Percentiles rank a stretch among this genome's conserved stretches.
phyloP scores from a whole-genome alignment of 1,140 invertebrate genomes.

The Drosophila arawakana region DNA sequence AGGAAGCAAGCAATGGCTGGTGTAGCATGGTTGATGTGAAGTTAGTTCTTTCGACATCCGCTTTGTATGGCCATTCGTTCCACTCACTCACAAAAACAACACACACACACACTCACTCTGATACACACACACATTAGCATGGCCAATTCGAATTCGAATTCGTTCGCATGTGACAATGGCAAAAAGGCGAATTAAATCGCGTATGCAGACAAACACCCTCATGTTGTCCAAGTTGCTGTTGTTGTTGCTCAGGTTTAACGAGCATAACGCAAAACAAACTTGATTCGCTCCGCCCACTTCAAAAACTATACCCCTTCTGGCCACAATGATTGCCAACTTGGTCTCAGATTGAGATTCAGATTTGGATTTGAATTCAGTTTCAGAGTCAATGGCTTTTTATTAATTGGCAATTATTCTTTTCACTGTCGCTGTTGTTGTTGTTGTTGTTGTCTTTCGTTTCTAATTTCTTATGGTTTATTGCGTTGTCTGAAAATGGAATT shows the following conservation, averaged over 20 bases:
- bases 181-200: constrained; percentile 53
- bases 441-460: constrained; percentile 34
- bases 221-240: constrained; percentile 46
- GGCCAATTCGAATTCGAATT: constrained; percentile 38
- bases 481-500: constrained; percentile 33
- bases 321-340: constrained; percentile 12
- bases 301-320: not conserved
- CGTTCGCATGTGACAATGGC: constrained; percentile 49
- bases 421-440: constrained; percentile 20
- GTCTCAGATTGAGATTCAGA: constrained; percentile 20
- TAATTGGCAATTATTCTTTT: constrained; percentile 73
- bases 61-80: constrained; percentile 41
- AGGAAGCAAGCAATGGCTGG: not conserved
- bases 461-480: constrained; percentile 47
- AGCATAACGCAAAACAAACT: constrained; percentile 56
- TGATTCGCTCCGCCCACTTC: constrained; percentile 65
- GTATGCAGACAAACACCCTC: constrained; percentile 71
- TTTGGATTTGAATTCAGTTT: constrained; percentile 43
- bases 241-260: constrained; percentile 31
- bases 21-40: constrained; percentile 9
- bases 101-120: not conserved
- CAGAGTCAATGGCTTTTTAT: constrained; percentile 60
- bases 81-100: constrained; percentile 32
- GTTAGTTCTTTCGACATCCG: constrained; percentile 40
- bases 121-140: not conserved